Percentiles rank a stretch among this genome's conserved stretches.
Evolutionary conservation across 2,113 vertebrate genomes (phyloP).

Genomic region (Emydura subglobosa): DNA sequence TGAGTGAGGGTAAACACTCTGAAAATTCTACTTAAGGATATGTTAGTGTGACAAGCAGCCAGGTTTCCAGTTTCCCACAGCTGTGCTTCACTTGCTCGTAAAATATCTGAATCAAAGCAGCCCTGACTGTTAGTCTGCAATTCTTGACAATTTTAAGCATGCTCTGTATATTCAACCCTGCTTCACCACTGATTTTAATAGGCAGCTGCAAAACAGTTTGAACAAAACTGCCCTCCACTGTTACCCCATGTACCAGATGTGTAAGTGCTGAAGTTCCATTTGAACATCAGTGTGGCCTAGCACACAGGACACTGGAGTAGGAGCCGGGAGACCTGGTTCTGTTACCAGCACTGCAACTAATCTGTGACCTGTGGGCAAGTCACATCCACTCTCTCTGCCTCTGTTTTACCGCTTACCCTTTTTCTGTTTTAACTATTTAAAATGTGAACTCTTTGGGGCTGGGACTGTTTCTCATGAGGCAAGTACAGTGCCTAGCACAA

Average conservation of each 20-base stretch:
- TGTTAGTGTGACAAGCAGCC: not conserved
- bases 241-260: not conserved
- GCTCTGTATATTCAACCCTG: not conserved
- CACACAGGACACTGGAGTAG: not conserved
- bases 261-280: not conserved
- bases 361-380: fast-evolving
- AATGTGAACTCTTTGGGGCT: fast-evolving
- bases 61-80: not conserved
- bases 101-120: not conserved
- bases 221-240: not conserved
- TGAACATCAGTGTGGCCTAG: not conserved
- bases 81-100: not conserved
- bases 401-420: not conserved
- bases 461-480: not conserved
- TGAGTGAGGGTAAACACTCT: not conserved
- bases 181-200: not conserved
- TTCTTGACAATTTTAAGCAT: not conserved
- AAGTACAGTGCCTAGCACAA: not conserved
- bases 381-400: not conserved
- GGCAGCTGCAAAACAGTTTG: not conserved
- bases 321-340: fast-evolving
- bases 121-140: not conserved
- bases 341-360: fast-evolving
- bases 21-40: not conserved
- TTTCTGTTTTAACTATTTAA: fast-evolving